Evolutionary conservation across 23 tunicate genomes (phyloP).

Genomic region (Halocynthia aurantium): DNA sequence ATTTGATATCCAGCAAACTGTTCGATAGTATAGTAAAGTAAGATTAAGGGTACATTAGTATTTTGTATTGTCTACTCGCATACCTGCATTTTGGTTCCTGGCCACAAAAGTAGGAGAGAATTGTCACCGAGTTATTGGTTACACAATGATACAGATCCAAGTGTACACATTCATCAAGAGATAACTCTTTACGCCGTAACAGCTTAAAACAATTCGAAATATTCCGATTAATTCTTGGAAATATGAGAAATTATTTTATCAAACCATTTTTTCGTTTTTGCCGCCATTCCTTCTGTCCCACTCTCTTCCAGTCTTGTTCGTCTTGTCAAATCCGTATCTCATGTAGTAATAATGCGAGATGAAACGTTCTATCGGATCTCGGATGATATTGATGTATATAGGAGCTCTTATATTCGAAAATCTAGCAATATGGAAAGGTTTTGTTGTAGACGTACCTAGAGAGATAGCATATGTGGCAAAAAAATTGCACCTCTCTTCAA

Average conservation of each 20-base stretch:
- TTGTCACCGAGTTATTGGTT: not conserved
- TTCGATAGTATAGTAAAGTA: too few species aligned
- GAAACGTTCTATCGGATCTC: conserved; percentile 10
- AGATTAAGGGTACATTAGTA: too few species aligned
- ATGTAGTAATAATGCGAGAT: conserved; percentile 8
- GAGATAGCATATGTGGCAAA: too few species aligned
- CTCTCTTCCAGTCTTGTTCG: not conserved
- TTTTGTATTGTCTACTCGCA: not conserved
- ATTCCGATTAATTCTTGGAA: too few species aligned
- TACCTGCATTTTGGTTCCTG: conserved; percentile 5
- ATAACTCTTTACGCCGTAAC: too few species aligned
- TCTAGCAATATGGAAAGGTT: not conserved
- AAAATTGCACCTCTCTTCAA: too few species aligned
- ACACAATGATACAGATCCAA: too few species aligned
- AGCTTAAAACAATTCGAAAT: too few species aligned
- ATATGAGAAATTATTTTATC: too few species aligned
- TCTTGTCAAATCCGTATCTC: not conserved
- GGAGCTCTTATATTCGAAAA: not conserved
- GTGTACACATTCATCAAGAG: too few species aligned
- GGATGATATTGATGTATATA: conserved; percentile 1
- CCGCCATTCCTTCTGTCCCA: not conserved
- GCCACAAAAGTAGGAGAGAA: conserved; percentile 4
- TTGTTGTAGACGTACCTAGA: too few species aligned
- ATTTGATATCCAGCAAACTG: not conserved
- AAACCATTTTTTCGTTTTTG: too few species aligned